phyloP scores from a whole-genome alignment of 2,113 vertebrate genomes.

The Hippocampus mohnikei region DNA sequence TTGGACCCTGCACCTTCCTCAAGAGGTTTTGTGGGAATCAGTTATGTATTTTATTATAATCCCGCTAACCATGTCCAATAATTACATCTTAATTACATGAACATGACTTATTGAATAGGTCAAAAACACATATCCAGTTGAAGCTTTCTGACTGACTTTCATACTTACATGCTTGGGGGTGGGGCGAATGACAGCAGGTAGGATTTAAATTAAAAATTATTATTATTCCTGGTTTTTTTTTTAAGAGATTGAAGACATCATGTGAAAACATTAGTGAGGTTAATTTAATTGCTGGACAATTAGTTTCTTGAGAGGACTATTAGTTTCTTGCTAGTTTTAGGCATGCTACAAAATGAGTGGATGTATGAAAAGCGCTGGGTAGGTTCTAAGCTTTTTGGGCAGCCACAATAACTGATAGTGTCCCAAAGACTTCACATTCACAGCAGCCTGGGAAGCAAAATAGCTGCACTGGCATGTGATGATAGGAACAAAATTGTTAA shows the following conservation, averaged over 20 bases:
- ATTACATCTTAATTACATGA: too few species aligned
- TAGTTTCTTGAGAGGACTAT: constrained; percentile 23
- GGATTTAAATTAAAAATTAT: neutral
- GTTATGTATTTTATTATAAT: too few species aligned
- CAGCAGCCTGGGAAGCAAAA: constrained; percentile 49
- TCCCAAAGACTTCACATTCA: constrained; percentile 60
- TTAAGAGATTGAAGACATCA: neutral
- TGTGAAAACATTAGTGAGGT: constrained; percentile 3
- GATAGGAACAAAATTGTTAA: constrained; percentile 60
- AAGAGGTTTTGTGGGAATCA: too few species aligned
- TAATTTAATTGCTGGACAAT: constrained; percentile 20
- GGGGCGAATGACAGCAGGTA: neutral
- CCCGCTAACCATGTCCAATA: too few species aligned
- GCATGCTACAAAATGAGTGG: constrained; percentile 28
- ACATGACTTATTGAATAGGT: too few species aligned
- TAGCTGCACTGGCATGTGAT: constrained; percentile 46
- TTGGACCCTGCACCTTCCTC: too few species aligned
- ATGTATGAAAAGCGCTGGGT: constrained; percentile 35
- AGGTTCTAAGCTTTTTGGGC: constrained; percentile 24
- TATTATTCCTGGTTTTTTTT: neutral
- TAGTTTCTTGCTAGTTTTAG: constrained; percentile 22
- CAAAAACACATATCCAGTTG: neutral
- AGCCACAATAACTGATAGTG: constrained; percentile 50
- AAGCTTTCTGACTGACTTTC: too few species aligned
- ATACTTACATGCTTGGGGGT: too few species aligned